Base-by-base conservation (phyloP, 2,113 vertebrate species). In the Callithrix jacchus region DNA sequence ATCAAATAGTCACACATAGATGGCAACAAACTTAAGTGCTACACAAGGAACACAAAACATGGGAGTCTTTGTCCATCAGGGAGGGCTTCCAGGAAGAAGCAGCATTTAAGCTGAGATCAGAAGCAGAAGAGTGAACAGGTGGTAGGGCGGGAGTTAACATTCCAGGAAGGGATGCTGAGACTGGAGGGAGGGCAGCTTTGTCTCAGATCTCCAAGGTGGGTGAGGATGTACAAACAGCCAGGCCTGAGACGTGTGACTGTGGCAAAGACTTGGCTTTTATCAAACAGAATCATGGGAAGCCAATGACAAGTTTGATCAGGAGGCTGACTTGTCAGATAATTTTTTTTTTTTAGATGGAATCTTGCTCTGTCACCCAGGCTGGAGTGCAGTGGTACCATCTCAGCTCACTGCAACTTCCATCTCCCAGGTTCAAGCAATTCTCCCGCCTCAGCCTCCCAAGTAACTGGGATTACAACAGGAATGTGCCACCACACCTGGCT, bases 51-150 rank as follows among this genome's bases (percentile, higher is more conserved):
- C 0, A 0, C 13, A 2, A 13, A 32, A 2, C 17, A 2, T 3
- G 4, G 89, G 47, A 71, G 11, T n/a, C 66, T 66, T 21, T 89
- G 2, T 47, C 35, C 70, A 42, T 73, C 18, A 40, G 37, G 40
- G 68, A 71, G 42, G 47, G 17, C 82, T 91, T 91, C 52, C 58
- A 18, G 56, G 54, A 81, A 83, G 92, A 83, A 88, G 71, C 30
- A 23, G 12, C 58, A 1, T 56, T 37, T 68, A 30, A 54, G 27
- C 40, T 64, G 61, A n/a, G n/a, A 23, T 79, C 5, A 2, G 56
- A 73, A 90, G 32, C 11, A 12, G 21, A 66, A 8, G 23, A 66
- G 6, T 32, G 18, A 86, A 9, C 14, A 25, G 42, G 12, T 40
- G 37, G 56, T 8, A 14, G 2, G 8, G 5, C 25, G 52, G 49